Conservation (phyloP, 2,797 vertebrate species). For the Atherinosoma microstoma region DNA sequence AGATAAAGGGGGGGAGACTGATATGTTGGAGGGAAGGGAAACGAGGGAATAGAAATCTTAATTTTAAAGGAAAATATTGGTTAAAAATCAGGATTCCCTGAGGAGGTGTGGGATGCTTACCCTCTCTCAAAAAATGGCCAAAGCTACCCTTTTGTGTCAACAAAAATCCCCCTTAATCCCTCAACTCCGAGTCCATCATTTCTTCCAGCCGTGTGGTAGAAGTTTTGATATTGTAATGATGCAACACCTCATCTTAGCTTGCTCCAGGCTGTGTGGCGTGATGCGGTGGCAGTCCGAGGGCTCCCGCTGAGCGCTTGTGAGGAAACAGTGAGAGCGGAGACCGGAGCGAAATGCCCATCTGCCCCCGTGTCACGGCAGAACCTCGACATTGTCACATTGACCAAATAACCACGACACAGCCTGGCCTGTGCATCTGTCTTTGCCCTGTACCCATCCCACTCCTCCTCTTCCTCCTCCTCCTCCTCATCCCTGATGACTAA, state of each 20-base stretch:
- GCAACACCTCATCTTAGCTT: conserved; percentile 59
- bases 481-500: conserved; percentile 66
- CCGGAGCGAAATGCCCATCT: conserved; percentile 69
- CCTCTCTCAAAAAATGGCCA: conserved; percentile 70
- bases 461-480: conserved; percentile 30
- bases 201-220: conserved; percentile 49
- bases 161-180: conserved; percentile 44
- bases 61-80: conserved; percentile 44
- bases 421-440: conserved; percentile 21
- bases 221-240: conserved; percentile 45
- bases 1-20: conserved; percentile 15
- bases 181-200: conserved; percentile 35
- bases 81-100: conserved; percentile 58
- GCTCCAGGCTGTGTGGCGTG: conserved; percentile 49
- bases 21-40: not conserved
- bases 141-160: conserved; percentile 66
- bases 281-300: conserved; percentile 51
- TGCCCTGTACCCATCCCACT: conserved; percentile 37
- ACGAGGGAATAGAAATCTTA: conserved; percentile 8
- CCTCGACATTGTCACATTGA: conserved; percentile 58
- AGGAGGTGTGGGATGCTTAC: conserved; percentile 51
- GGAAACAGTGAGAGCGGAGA: conserved; percentile 58
- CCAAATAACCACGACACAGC: conserved; percentile 30
- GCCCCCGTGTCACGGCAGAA: conserved; percentile 62
- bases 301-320: conserved; percentile 54